phyloP scores from a whole-genome alignment of 1,140 invertebrate species.

The Drosophila simulans region DNA sequence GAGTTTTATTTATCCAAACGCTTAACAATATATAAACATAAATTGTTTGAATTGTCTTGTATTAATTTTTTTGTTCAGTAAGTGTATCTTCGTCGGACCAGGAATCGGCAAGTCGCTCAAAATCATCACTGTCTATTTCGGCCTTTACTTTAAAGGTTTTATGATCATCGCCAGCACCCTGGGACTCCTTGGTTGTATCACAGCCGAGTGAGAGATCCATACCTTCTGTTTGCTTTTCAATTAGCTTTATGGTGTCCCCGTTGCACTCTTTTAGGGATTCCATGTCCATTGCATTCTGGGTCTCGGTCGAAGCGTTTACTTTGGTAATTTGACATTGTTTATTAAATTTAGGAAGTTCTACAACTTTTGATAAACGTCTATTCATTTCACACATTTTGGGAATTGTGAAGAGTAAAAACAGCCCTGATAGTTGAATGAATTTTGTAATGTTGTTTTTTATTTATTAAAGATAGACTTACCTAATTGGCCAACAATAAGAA shows the following conservation, averaged over 20 bases:
- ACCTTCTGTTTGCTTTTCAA: neutral
- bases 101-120: neutral
- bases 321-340: neutral
- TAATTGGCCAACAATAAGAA: neutral
- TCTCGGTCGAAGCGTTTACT: neutral
- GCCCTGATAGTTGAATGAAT: neutral
- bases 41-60: neutral
- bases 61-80: neutral
- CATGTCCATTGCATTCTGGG: neutral
- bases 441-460: too few relatives aligned
- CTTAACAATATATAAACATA: neutral
- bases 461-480: constrained; percentile 2
- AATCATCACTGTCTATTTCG: neutral
- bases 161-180: neutral
- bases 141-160: neutral
- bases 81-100: neutral
- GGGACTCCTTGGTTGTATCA: neutral
- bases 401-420: constrained; percentile 11
- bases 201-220: neutral
- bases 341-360: neutral
- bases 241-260: neutral
- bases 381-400: constrained; percentile 18
- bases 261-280: neutral
- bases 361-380: neutral
- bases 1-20: too few relatives aligned